Evolutionary conservation across 2,888 invertebrate genomes (phyloP).

Genomic region (Cheilosia soror): DNA sequence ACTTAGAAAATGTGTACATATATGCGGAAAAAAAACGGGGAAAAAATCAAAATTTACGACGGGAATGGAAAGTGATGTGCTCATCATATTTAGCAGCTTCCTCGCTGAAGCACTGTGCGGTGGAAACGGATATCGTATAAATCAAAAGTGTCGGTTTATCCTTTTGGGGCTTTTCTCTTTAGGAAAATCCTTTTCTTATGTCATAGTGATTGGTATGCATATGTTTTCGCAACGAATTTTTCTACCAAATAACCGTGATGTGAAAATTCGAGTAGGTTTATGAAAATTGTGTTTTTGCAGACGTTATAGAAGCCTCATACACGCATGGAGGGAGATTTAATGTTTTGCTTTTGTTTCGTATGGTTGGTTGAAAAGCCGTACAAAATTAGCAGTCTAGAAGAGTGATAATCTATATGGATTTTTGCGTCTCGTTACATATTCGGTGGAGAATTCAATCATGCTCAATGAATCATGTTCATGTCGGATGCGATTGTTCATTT

Average conservation of each 20-base stretch:
- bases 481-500: not conserved
- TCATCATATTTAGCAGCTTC: constrained; percentile 74
- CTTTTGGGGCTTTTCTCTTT: constrained; percentile 32
- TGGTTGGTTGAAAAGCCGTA: not conserved
- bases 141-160: constrained; percentile 68
- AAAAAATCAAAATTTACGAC: constrained; percentile 72
- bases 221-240: constrained; percentile 28
- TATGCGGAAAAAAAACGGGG: constrained; percentile 21
- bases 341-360: not conserved
- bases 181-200: constrained; percentile 53
- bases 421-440: not conserved
- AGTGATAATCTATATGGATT: constrained; percentile 25
- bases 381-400: constrained; percentile 12
- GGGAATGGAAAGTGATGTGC: constrained; percentile 72
- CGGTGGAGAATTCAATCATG: constrained; percentile 32
- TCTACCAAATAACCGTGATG: constrained; percentile 35
- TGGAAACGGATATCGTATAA: constrained; percentile 54
- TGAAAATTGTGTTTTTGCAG: not conserved
- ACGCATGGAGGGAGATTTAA: not conserved
- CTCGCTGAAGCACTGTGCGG: constrained; percentile 12
- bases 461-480: not conserved
- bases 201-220: constrained; percentile 67
- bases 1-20: constrained; percentile 41
- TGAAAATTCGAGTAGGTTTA: constrained; percentile 43
- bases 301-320: not conserved